A percentile compares a stretch with the other conserved stretches of the same genome.
Conservation (phyloP, 2,888 invertebrate genomes). For the Rhodophaea formosa region DNA sequence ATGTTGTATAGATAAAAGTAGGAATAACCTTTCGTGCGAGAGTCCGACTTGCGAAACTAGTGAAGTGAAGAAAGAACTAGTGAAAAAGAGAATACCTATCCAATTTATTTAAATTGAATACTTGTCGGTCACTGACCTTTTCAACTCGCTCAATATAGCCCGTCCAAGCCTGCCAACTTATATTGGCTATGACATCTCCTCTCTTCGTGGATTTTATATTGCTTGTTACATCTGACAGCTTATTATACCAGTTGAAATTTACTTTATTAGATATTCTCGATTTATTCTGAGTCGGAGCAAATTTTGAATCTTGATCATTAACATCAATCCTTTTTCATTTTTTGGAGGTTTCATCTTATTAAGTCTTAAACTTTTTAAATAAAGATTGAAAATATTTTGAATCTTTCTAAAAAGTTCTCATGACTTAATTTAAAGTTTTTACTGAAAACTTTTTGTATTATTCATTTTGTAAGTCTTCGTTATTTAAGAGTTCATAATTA, state of each 20-base stretch:
- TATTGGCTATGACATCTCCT: constrained; percentile 1
- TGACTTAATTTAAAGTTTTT: not conserved
- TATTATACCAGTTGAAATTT: not conserved
- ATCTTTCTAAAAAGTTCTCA: not conserved
- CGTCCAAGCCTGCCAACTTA: not conserved
- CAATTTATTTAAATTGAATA: too few species aligned
- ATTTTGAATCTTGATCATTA: not conserved
- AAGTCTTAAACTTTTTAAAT: not conserved
- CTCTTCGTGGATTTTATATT: not conserved
- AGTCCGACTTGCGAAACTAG: too few species aligned
- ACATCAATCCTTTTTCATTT: not conserved
- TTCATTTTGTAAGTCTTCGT: too few species aligned
- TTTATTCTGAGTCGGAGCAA: not conserved
- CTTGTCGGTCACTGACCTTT: not conserved
- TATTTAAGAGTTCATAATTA: too few species aligned
- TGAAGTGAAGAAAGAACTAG: too few species aligned
- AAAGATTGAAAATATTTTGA: not conserved
- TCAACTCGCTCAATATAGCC: not conserved
- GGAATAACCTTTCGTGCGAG: too few species aligned
- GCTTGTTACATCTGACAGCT: not conserved
- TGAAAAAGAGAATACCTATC: too few species aligned
- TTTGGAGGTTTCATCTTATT: not conserved
- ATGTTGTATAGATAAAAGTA: too few species aligned
- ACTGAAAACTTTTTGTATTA: too few species aligned
- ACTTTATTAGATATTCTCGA: not conserved